Conservation (phyloP, 2,113 vertebrate species). For the Rhombomys opimus region DNA sequence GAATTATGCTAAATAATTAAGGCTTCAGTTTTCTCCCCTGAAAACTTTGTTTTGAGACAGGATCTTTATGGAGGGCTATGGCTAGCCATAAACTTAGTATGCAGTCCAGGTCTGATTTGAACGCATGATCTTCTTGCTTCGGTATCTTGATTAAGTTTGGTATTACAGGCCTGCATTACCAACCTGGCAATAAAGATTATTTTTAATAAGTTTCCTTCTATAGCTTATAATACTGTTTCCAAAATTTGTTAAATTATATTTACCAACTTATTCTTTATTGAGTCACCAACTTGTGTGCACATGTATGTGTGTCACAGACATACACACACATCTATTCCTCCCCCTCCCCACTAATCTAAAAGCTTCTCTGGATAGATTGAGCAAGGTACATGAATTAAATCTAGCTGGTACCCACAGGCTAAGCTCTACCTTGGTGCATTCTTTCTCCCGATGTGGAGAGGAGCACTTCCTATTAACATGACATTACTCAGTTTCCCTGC, state of each 20-base stretch:
- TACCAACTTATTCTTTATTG: neutral
- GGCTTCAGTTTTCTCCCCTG: neutral
- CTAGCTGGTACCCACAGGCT: neutral
- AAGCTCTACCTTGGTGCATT: neutral
- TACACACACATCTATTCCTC: neutral
- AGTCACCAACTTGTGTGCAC: neutral
- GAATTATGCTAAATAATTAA: neutral
- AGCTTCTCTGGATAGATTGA: neutral
- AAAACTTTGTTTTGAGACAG: neutral
- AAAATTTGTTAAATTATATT: neutral
- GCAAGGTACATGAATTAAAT: neutral
- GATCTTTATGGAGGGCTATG: neutral
- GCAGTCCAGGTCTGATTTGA: neutral
- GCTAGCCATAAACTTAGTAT: neutral
- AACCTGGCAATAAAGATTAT: neutral
- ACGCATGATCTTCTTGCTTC: neutral
- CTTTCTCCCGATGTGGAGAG: too few relatives aligned
- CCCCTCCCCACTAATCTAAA: neutral
- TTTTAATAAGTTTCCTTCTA: constrained; percentile 22
- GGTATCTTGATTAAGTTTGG: neutral
- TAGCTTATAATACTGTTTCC: neutral
- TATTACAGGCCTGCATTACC: too few relatives aligned
- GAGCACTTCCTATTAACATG: neutral
- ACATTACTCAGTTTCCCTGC: neutral
- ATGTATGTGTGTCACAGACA: neutral